Base-by-base conservation (phyloP, 2,888 invertebrate species). In the Apodemia arnacis region DNA sequence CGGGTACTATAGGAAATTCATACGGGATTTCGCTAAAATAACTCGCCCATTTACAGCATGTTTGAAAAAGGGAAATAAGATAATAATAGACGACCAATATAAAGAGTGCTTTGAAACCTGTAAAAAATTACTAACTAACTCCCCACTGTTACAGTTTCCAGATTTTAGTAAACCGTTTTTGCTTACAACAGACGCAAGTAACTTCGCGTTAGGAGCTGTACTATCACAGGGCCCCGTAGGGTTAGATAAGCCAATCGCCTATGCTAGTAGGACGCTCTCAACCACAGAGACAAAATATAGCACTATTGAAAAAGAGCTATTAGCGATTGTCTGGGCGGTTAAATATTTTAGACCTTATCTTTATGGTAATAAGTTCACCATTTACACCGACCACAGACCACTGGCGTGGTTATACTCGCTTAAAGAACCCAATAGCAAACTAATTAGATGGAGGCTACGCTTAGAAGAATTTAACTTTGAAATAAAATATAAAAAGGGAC, bases 1-100 rank as follows among this genome's bases (percentile, higher is more conserved):
- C 1, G 95, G 96, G 2, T 96, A 96, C 80, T 96, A 96, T 69
- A 63, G 96, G 18, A 94, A 94, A 81, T 96, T 96, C 78, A 87
- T 95, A 27, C 78, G 85, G 34, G 83, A 92, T 44, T 90, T 91
- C 59, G 83, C 84, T n/a, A 80, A 90, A 76, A 79, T 94, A 13
- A 91, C 94, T 0, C 91, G 94, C 91, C 95, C 94, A 6, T 21
- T 94, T 24, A 93, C 91, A 1, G 31, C 44, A 13, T 85, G 90
- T 38, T 59, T 92, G 18, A 94, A 92, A 76, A 94, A 94, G 72
- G 73, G 88, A 10, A 44, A 54, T 6, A 81, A 85, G 63, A 83
- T 85, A 21, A 13, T 72, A 18, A 75, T 77, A 34, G 69, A 80
- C 11, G n/a, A 79, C 21, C 85, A 91, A 41, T 93, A 90, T 78